Evolutionary conservation across 1,140 invertebrate genomes (phyloP).

Genomic region (Ceratitis capitata): DNA sequence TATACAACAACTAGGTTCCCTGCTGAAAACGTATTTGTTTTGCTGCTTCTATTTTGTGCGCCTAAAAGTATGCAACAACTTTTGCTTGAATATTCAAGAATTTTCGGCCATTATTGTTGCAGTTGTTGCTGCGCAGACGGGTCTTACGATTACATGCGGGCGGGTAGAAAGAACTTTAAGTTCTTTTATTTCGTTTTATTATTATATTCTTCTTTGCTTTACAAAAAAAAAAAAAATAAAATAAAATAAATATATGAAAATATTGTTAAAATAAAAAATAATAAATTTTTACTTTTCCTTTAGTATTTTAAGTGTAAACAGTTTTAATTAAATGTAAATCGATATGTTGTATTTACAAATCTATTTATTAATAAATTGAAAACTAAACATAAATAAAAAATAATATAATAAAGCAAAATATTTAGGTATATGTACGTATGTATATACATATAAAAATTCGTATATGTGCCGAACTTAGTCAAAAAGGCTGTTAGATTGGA

Average conservation of each 20-base stretch:
- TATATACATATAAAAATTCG: slow-evolving; percentile 43
- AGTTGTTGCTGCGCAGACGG: not conserved
- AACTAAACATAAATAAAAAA: slow-evolving; percentile 40
- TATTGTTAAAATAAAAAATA: not conserved
- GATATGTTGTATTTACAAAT: slow-evolving; percentile 43
- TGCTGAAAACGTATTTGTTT: not conserved
- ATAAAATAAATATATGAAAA: slow-evolving; percentile 16
- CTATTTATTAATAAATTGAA: slow-evolving; percentile 48
- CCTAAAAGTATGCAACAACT: slow-evolving; percentile 6
- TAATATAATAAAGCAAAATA: slow-evolving; percentile 34
- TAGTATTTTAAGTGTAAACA: slow-evolving; percentile 1
- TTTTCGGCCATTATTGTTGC: not conserved
- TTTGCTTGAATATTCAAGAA: not conserved
- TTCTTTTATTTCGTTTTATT: slow-evolving; percentile 3
- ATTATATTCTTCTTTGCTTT: slow-evolving; percentile 16
- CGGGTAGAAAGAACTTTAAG: slow-evolving; percentile 8
- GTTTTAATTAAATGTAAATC: no score
- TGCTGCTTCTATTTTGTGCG: not conserved
- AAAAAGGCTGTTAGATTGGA: not conserved
- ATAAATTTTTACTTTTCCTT: slow-evolving; percentile 30
- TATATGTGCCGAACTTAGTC: not conserved
- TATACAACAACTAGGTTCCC: not conserved
- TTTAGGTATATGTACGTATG: not conserved
- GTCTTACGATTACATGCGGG: not conserved
- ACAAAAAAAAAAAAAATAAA: no score